Evolutionary conservation across 1,140 invertebrate species (phyloP).

Genomic region (Lerema accius): DNA sequence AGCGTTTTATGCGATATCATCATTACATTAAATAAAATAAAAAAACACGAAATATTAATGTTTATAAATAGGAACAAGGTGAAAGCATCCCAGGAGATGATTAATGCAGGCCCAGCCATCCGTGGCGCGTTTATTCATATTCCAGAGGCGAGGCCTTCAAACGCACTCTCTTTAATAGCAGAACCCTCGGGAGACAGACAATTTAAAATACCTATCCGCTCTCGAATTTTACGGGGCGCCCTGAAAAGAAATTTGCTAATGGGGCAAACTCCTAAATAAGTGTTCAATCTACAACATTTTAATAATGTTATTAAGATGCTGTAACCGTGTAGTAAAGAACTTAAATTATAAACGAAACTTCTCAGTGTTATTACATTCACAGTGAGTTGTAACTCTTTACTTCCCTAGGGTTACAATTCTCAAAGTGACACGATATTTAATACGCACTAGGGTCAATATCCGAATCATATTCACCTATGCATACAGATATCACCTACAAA

Average conservation of each 20-base stretch:
- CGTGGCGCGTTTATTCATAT: conserved; percentile 63
- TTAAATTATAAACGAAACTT: too few relatives aligned
- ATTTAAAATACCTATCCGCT: conserved; percentile 63
- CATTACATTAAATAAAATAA: not conserved
- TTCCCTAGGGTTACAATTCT: too few relatives aligned
- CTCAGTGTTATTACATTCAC: too few relatives aligned
- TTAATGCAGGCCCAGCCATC: conserved; percentile 52
- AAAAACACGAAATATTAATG: conserved; percentile 23
- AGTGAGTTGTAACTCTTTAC: too few relatives aligned
- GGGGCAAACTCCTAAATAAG: not conserved
- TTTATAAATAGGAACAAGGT: conserved; percentile 25
- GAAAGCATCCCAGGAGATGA: conserved; percentile 38
- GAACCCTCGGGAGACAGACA: conserved; percentile 55
- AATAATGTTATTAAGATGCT: too few relatives aligned
- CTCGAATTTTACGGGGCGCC: conserved; percentile 46
- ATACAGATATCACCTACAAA: too few relatives aligned
- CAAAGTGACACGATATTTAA: too few relatives aligned
- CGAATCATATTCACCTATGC: too few relatives aligned
- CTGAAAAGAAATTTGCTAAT: conserved; percentile 46
- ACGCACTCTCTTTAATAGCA: conserved; percentile 67
- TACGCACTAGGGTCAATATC: too few relatives aligned
- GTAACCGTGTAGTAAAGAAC: too few relatives aligned
- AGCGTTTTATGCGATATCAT: not conserved
- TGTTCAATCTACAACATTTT: not conserved
- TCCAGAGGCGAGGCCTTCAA: conserved; percentile 50